phyloP scores from a whole-genome alignment of 2,797 vertebrate genomes.

The Acomys russatus region DNA sequence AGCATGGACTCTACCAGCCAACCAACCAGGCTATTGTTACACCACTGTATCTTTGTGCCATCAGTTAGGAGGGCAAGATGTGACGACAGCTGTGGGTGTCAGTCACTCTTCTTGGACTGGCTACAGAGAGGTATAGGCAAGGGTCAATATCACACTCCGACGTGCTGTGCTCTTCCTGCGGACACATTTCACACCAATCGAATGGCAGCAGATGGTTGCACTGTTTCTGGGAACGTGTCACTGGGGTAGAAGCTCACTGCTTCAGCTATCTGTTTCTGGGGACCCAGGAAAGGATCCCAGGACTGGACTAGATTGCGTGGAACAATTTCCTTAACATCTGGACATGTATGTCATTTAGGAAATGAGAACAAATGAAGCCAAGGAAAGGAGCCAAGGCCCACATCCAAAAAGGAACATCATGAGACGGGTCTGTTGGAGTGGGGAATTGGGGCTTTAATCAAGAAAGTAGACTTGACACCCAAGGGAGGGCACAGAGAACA shows the following conservation, averaged over 20 bases:
- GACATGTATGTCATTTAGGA: slow-evolving; percentile 21
- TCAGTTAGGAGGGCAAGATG: neutral
- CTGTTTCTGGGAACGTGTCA: neutral
- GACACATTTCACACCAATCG: neutral
- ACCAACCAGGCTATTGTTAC: neutral
- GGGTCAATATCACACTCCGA: neutral
- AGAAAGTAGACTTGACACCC: slow-evolving; percentile 3
- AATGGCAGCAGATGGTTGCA: neutral
- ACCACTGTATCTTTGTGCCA: neutral
- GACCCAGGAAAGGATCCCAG: neutral
- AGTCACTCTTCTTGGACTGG: neutral
- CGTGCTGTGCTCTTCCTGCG: neutral
- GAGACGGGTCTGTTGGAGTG: neutral
- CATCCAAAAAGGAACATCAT: slow-evolving; percentile 22
- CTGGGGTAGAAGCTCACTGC: neutral
- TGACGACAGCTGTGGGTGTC: neutral
- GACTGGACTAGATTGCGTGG: neutral
- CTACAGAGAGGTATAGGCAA: neutral
- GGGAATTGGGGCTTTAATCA: neutral
- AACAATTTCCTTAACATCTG: slow-evolving; percentile 31
- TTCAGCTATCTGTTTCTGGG: neutral
- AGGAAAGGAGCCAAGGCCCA: slow-evolving; percentile 22
- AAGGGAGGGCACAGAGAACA: neutral
- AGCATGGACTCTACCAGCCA: neutral
- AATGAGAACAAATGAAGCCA: slow-evolving; percentile 45